Evolutionary conservation across 2,797 vertebrate genomes (phyloP).

Genomic region (Poeciliopsis presidionis): DNA sequence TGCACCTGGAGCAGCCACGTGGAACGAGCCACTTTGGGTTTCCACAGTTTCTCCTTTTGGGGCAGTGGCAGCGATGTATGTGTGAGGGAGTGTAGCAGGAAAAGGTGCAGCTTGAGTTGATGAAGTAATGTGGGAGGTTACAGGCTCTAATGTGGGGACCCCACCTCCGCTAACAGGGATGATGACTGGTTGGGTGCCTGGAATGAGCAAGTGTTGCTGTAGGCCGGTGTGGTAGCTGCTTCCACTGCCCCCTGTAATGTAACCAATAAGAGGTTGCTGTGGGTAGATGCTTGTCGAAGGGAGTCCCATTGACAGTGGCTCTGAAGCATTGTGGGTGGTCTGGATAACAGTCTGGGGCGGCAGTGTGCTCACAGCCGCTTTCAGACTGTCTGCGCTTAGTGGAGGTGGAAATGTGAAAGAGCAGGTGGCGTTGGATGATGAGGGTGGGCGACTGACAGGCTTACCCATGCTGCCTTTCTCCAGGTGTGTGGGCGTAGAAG

Average conservation of each 20-base stretch:
- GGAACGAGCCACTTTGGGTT: constrained; percentile 70
- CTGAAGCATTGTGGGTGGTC: constrained; percentile 90
- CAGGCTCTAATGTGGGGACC: constrained; percentile 82
- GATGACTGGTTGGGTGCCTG: constrained; percentile 91
- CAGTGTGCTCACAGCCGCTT: constrained; percentile 81
- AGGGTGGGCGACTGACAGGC: constrained; percentile 82
- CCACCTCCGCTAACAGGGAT: constrained; percentile 88
- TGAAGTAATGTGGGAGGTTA: constrained; percentile 78
- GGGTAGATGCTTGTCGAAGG: constrained; percentile 88
- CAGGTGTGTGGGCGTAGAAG: constrained; percentile 76
- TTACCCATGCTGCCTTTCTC: constrained; percentile 92
- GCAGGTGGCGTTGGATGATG: constrained; percentile 79
- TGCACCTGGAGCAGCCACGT: constrained; percentile 70
- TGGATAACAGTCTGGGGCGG: constrained; percentile 95
- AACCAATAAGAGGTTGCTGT: constrained; percentile 92
- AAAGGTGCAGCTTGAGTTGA: constrained; percentile 85
- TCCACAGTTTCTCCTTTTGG: constrained; percentile 90
- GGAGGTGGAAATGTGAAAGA: constrained; percentile 85
- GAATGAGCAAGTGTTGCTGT: constrained; percentile 94
- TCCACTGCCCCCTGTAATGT: constrained; percentile 83
- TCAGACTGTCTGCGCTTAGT: constrained; percentile 85
- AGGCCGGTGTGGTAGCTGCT: constrained; percentile 87
- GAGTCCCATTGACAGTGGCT: constrained; percentile 89
- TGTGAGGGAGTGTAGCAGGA: constrained; percentile 87
- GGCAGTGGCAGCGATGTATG: constrained; percentile 87